Conservation (phyloP, 2,888 invertebrate species). For the Epicampocera succincta region DNA sequence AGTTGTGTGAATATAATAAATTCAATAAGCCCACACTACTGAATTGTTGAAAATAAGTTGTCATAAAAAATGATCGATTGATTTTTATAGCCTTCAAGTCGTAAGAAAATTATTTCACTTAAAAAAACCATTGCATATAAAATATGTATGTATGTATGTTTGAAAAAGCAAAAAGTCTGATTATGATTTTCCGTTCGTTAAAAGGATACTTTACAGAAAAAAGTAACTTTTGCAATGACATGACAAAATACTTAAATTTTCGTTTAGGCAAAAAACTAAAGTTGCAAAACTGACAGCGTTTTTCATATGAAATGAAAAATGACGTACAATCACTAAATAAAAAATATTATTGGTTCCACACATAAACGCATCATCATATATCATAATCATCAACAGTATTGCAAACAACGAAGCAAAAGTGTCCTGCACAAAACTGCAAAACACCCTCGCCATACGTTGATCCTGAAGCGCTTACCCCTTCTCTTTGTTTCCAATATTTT, state of each 20-base stretch:
- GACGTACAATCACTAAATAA: slow-evolving; percentile 43
- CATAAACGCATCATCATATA: slow-evolving; percentile 65
- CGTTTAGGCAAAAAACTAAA: slow-evolving; percentile 53
- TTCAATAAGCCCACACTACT: slow-evolving; percentile 49
- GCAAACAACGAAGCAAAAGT: slow-evolving; percentile 20
- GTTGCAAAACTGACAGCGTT: slow-evolving; percentile 40
- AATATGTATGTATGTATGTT: too few species aligned
- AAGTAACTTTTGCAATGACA: slow-evolving; percentile 64
- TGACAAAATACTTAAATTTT: slow-evolving; percentile 66
- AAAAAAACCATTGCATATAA: slow-evolving; percentile 76
- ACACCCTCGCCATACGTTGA: slow-evolving; percentile 53
- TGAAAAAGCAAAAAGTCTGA: slow-evolving; percentile 41
- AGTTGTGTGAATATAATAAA: slow-evolving; percentile 47
- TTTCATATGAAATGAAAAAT: slow-evolving; percentile 66
- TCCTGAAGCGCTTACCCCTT: slow-evolving; percentile 59
- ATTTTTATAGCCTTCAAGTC: slow-evolving; percentile 64
- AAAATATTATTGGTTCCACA: slow-evolving; percentile 52
- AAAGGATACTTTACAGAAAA: slow-evolving; percentile 49
- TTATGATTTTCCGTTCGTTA: slow-evolving; percentile 57
- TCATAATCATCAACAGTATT: slow-evolving; percentile 63
- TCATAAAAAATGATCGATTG: slow-evolving; percentile 71
- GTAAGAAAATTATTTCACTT: slow-evolving; percentile 73
- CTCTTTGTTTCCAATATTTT: slow-evolving; percentile 11
- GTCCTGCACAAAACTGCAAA: slow-evolving; percentile 6
- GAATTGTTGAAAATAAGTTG: slow-evolving; percentile 59